Evolutionary conservation across 2,888 invertebrate species (phyloP).

Genomic region (Cordilura impudica): DNA sequence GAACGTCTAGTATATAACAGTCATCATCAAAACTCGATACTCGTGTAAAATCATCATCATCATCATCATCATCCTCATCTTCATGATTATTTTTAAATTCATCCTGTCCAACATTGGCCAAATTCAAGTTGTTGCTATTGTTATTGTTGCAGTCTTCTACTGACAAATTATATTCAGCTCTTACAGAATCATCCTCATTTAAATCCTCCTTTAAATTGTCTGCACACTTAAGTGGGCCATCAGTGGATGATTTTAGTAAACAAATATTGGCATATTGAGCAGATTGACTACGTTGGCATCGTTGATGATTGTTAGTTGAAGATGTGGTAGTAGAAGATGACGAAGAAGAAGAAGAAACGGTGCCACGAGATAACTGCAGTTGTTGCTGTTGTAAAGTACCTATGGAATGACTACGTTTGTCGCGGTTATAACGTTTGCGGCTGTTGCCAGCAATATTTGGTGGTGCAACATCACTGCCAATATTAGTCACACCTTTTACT

Average conservation of each 20-base stretch:
- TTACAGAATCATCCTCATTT: conserved; percentile 55
- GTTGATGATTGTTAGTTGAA: not conserved
- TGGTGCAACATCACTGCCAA: not conserved
- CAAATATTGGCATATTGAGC: conserved; percentile 33
- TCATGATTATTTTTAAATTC: not conserved
- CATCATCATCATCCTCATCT: conserved; percentile 35
- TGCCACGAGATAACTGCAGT: not conserved
- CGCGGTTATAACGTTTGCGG: not conserved
- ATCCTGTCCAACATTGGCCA: conserved; percentile 19
- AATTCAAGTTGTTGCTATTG: conserved; percentile 3
- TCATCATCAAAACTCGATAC: conserved; percentile 70
- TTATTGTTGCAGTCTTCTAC: conserved; percentile 49
- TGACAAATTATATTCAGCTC: conserved; percentile 51
- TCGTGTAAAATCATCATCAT: conserved; percentile 62
- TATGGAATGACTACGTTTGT: conserved; percentile 54
- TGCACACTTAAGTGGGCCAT: not conserved
- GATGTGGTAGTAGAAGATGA: not conserved
- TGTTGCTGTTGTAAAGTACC: conserved; percentile 21
- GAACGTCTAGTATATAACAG: conserved; percentile 66
- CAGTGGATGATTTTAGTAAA: conserved; percentile 29
- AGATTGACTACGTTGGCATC: conserved; percentile 53
- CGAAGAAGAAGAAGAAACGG: not conserved
- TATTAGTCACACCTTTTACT: conserved; percentile 13
- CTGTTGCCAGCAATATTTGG: not conserved
- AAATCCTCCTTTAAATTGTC: conserved; percentile 32